phyloP scores from a whole-genome alignment of 1,140 invertebrate genomes.

The Megalopta genalis region DNA sequence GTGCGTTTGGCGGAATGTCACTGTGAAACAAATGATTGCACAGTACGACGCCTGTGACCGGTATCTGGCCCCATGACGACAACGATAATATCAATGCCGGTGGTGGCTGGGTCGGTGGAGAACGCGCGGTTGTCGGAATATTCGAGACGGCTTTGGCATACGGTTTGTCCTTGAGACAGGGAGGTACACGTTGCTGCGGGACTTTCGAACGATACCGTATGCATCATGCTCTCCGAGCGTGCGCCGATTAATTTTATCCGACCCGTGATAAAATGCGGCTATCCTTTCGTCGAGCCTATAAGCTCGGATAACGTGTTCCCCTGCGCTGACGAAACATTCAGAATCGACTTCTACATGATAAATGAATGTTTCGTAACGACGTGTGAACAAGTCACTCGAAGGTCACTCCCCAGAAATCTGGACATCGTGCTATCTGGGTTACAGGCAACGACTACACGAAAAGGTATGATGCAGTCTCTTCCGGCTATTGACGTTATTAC shows the following conservation, averaged over 20 bases:
- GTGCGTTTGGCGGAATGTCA: not conserved
- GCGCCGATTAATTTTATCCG: slow-evolving; percentile 56
- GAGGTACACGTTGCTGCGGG: slow-evolving; percentile 38
- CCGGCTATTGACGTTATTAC: too few species aligned
- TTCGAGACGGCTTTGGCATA: slow-evolving; percentile 52
- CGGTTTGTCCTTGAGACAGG: slow-evolving; percentile 56
- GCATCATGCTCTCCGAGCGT: slow-evolving; percentile 51
- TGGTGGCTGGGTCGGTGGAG: slow-evolving; percentile 19
- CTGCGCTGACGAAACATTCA: slow-evolving; percentile 43
- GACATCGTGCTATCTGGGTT: not conserved
- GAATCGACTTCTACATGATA: slow-evolving; percentile 17
- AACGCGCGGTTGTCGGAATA: slow-evolving; percentile 29
- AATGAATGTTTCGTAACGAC: slow-evolving; percentile 39
- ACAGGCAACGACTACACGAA: too few species aligned
- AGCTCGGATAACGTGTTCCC: not conserved
- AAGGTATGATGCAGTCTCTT: too few species aligned
- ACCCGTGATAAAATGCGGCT: slow-evolving; percentile 52
- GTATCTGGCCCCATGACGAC: not conserved
- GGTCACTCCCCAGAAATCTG: slow-evolving; percentile 20
- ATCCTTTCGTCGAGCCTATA: slow-evolving; percentile 17
- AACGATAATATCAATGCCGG: slow-evolving; percentile 28
- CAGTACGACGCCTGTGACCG: not conserved
- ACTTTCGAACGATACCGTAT: slow-evolving; percentile 64
- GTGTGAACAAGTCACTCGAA: slow-evolving; percentile 14
- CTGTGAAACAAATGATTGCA: not conserved